Evolutionary conservation across 2,797 vertebrate species (phyloP), one percentile per base, ranked within the genome.

Genomic region (Halcyon leucocephala): DNA sequence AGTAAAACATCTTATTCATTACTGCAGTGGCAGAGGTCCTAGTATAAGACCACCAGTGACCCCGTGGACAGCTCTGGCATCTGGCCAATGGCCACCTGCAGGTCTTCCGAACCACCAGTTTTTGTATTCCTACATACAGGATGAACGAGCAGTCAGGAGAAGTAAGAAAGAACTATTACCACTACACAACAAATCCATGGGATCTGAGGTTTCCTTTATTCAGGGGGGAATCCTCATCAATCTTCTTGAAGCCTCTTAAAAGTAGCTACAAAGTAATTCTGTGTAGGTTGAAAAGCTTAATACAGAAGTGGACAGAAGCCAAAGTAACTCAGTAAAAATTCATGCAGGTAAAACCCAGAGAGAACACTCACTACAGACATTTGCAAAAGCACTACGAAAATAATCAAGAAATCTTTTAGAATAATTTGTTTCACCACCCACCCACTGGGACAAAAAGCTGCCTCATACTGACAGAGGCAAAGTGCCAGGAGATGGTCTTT

Each of bases 221-320:
- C 31, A 22, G 62, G 90, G 73, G 52, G 73, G 77, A 94, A 95
- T 86, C 90, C 87, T 90, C 78, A 90, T 84, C 71, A 88, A 83
- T 91, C 85, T 77, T 93, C 60, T 82, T 90, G 71, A 89, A 86
- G 62, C 8, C 9, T 93, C 91, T 90, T 90, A 94, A 88, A 48
- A 96, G 84, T 85, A 84, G 87, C 80, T 89, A 80, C 86, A 91
- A 86, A 94, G 74, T 64, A 92, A 82, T 82, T 89, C 71, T 39
- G 41, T 39, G 55, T 7, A 60, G 70, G 77, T 67, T 96, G 86
- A 42, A 86, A 93, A 93, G 55, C 64, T 94, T 51, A 93, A 93
- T 71, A 69, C 12, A 35, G 55, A 90, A 44, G 58, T 94, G 94
- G 93, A 86, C 11, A 76, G 3, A 21, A 41, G 86, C 88, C 90